Evolutionary conservation across 2,113 vertebrate species (phyloP).

Genomic region (Hoplias malabaricus): DNA sequence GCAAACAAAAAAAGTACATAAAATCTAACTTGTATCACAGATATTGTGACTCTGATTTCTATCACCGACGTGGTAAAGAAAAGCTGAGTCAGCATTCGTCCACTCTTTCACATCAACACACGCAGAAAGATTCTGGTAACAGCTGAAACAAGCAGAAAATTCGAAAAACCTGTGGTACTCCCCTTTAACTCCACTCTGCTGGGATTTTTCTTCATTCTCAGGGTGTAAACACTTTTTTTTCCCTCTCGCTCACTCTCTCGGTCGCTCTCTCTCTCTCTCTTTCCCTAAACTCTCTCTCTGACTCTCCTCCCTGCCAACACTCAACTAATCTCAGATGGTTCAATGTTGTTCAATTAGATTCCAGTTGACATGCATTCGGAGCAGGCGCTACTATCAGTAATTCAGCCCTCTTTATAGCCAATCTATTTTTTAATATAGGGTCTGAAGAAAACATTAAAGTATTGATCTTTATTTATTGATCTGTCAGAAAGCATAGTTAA

Average conservation of each 20-base stretch:
- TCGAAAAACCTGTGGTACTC: background rate
- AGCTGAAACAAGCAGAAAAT: background rate
- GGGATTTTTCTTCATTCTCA: slow-evolving; percentile 16
- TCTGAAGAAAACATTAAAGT: slow-evolving; percentile 86
- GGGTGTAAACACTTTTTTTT: background rate
- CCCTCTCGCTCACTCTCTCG: slow-evolving; percentile 31
- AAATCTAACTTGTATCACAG: too few species aligned
- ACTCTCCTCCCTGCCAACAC: slow-evolving; percentile 55
- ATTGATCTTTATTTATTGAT: slow-evolving; percentile 93
- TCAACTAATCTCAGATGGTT: slow-evolving; percentile 74
- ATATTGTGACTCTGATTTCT: too few species aligned
- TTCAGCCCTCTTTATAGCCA: slow-evolving; percentile 82
- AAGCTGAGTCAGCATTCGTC: background rate
- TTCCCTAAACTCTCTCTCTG: slow-evolving; percentile 5
- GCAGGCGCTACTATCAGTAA: slow-evolving; percentile 74
- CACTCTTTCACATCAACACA: background rate
- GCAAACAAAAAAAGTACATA: too few species aligned
- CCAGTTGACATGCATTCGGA: slow-evolving; percentile 82
- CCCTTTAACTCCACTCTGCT: background rate
- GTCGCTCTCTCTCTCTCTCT: slow-evolving; percentile 38
- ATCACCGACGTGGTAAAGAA: too few species aligned
- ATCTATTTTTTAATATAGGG: slow-evolving; percentile 90
- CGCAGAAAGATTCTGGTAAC: background rate
- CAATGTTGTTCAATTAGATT: slow-evolving; percentile 83
- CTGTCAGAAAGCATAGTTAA: slow-evolving; percentile 90